Base-by-base conservation (phyloP, 1,140 invertebrate species). In the Papilio dardanus region DNA sequence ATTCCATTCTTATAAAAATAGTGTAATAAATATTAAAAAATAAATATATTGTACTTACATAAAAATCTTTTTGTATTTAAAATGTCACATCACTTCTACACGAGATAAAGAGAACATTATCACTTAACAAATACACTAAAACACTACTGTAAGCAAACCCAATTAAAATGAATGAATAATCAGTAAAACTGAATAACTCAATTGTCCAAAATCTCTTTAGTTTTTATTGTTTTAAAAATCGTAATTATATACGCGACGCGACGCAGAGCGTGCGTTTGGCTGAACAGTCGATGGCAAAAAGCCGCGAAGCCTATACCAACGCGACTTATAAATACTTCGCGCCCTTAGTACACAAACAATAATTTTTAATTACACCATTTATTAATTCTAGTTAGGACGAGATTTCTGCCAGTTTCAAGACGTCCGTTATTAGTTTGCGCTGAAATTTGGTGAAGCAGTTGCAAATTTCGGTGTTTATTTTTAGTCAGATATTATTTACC, bases 301-400 rank as follows among this genome's bases (percentile, higher is more conserved):
- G 79, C 79, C 62, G 67, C 66, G 77, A 82, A 84, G 84, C 80
- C 84, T 86, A 35, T 75, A 40, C 74, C 35, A 28, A 5, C 68
- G 71, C 74, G 77, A 78, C 77, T 81, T 89, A 85, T 90, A 87
- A 86, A 83, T 74, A 79, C 50, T 33, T 79, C 54, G 71, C 88
- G 84, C 85, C 87, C 87, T 89, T 90, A 76, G 77, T 75, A 68
- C 75, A 77, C 81, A 82, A 81, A 78, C 79, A 80, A 81, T 84
- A 85, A 74, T 84, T 88, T 86, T 87, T 90, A 90, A 91, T 92
- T 86, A 89, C 80, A 83, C 65, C 82, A 88, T 86, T 90, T 84
- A 88, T 79, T 86, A 81, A 75, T 87, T 88, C 90, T 91, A 91
- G 90, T 91, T 90, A 87, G 19, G 79, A 88, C 89, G 82, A 87